These are phyloP conservation scores for Tetramorium bicarinatum DNA, from an alignment of 2,888 invertebrate species.

Conservation along the genomic window DNA sequence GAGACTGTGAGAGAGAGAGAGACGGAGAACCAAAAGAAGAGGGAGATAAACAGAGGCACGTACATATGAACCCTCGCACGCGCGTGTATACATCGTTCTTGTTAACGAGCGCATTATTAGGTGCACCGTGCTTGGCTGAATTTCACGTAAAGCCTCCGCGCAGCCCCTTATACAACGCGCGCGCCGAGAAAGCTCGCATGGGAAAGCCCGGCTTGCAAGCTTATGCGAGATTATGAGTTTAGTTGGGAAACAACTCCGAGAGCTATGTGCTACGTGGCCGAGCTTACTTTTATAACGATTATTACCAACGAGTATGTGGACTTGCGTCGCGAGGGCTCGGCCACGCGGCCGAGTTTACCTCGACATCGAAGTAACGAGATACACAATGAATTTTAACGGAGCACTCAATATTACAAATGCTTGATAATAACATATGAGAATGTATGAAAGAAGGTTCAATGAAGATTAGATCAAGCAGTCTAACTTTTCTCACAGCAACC, in stretches of 20 bases:
- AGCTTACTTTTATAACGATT: constrained; percentile 83
- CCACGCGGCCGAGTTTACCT: constrained; percentile 52
- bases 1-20: background rate
- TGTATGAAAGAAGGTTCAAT: background rate
- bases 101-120: constrained; percentile 81
- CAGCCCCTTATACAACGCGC: constrained; percentile 68
- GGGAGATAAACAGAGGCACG: constrained; percentile 25
- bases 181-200: constrained; percentile 79
- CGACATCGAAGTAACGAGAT: constrained; percentile 32
- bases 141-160: constrained; percentile 78
- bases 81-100: constrained; percentile 58
- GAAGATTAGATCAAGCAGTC: background rate
- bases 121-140: constrained; percentile 77
- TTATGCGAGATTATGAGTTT: constrained; percentile 85
- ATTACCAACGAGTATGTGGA: constrained; percentile 76
- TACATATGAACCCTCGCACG: constrained; percentile 39
- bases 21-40: background rate
- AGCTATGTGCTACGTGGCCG: constrained; percentile 60
- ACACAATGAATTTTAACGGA: background rate
- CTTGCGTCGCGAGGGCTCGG: constrained; percentile 49
- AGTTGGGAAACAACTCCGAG: constrained; percentile 82
- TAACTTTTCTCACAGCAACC: background rate
- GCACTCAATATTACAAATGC: background rate
- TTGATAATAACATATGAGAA: background rate
- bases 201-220: constrained; percentile 85